Evolutionary conservation across 2,113 vertebrate species (phyloP).

Genomic region (Sula dactylatra): DNA sequence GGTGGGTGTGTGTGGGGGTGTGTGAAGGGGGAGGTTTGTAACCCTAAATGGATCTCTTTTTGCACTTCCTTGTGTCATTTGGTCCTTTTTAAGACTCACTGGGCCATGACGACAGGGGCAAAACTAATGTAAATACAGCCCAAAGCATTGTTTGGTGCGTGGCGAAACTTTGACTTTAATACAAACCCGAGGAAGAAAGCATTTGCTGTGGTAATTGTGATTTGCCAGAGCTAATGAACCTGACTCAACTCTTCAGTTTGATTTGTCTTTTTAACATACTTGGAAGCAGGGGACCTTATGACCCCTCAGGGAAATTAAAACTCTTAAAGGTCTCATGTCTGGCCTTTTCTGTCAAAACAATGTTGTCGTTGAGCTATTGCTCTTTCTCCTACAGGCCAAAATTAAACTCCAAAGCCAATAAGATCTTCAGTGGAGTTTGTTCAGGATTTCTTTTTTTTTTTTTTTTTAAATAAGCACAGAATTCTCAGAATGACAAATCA

Average conservation of each 20-base stretch:
- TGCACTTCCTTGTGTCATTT: not conserved
- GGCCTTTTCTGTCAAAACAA: conserved; percentile 1
- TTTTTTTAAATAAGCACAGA: not conserved
- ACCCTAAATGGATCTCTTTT: not conserved
- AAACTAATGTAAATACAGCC: not conserved
- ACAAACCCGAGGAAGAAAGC: not conserved
- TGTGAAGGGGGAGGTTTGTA: not conserved
- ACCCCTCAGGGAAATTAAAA: conserved; percentile 54
- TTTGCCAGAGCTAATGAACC: conserved; percentile 31
- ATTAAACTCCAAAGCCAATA: not conserved
- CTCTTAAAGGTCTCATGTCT: conserved; percentile 21
- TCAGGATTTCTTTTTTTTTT: not conserved
- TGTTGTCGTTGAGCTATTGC: not conserved
- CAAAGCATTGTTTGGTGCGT: not conserved
- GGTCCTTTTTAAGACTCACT: not conserved
- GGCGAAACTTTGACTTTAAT: not conserved
- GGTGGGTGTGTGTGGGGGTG: too few relatives aligned
- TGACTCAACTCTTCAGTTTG: not conserved
- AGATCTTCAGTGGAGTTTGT: not conserved
- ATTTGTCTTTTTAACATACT: conserved; percentile 43
- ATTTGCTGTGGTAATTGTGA: not conserved
- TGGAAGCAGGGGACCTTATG: conserved; percentile 16
- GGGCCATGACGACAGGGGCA: not conserved
- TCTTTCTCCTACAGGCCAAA: not conserved
- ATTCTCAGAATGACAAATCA: conserved; percentile 34